phyloP scores from a whole-genome alignment of 2,888 invertebrate genomes.

The Caenorhabditis wallacei region DNA sequence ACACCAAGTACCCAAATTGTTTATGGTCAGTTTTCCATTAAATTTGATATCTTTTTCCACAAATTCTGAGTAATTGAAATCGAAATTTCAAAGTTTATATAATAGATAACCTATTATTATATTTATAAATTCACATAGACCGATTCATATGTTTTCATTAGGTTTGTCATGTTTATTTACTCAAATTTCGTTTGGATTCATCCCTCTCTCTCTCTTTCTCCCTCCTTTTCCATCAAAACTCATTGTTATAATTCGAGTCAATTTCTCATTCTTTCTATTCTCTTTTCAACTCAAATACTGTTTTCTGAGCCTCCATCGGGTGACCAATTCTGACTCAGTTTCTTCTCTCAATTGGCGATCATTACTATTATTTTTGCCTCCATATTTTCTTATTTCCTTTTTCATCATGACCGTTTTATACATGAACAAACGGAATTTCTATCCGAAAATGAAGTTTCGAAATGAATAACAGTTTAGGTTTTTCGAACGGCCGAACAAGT shows the following conservation, averaged over 20 bases:
- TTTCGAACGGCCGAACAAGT: slow-evolving; percentile 33
- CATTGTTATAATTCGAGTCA: slow-evolving; percentile 46
- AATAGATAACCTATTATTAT: too few species aligned
- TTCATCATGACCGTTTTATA: neutral
- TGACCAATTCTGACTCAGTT: slow-evolving; percentile 28
- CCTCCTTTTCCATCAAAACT: neutral
- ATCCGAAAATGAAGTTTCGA: neutral
- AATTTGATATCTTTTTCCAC: too few species aligned
- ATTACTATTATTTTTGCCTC: slow-evolving; percentile 37
- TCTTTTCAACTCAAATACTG: slow-evolving; percentile 10
- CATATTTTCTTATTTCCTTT: neutral
- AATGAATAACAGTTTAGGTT: slow-evolving; percentile 21
- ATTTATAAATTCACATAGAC: neutral
- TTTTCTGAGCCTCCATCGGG: slow-evolving; percentile 6
- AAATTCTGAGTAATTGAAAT: too few species aligned
- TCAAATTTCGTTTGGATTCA: slow-evolving; percentile 43
- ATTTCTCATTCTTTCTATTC: slow-evolving; percentile 10
- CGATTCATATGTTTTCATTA: slow-evolving; percentile 30
- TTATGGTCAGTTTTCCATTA: too few species aligned
- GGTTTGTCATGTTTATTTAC: slow-evolving; percentile 42
- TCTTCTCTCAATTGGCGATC: slow-evolving; percentile 23
- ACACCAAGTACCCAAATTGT: too few species aligned
- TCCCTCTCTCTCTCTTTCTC: neutral
- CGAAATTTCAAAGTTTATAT: too few species aligned
- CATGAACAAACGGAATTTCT: slow-evolving; percentile 7